Conservation (phyloP, 2,113 vertebrate genomes). For the Pandion haliaetus region DNA sequence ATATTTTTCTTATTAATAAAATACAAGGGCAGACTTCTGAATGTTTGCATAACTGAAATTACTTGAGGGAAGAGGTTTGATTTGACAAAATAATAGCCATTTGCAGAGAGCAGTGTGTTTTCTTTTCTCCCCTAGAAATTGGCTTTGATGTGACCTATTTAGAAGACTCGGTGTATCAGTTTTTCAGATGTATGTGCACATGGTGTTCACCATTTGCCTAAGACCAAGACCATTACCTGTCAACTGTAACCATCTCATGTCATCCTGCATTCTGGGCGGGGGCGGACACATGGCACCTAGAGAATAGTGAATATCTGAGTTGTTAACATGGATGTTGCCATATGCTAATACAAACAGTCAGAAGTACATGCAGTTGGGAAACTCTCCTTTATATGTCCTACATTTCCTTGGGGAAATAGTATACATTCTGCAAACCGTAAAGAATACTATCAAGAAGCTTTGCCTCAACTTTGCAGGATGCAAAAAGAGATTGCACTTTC, state of each 20-base stretch:
- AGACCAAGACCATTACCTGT: background rate
- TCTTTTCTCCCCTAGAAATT: background rate
- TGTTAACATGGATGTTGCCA: background rate
- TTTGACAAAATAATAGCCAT: background rate
- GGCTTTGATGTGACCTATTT: background rate
- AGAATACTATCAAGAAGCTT: background rate
- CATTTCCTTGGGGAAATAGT: background rate
- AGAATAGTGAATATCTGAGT: background rate
- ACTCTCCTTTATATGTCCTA: fast-evolving
- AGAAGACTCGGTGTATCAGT: background rate
- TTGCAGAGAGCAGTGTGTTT: background rate
- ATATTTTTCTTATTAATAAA: background rate
- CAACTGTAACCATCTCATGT: background rate
- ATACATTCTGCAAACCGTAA: background rate
- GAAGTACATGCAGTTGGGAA: background rate
- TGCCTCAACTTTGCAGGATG: background rate
- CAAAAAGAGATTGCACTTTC: background rate
- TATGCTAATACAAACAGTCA: background rate
- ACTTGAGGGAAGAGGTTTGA: background rate
- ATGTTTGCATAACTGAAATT: background rate
- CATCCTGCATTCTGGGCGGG: background rate
- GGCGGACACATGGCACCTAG: fast-evolving
- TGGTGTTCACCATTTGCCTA: background rate
- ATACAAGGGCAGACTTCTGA: background rate
- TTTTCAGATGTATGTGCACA: background rate